Evolutionary conservation across 2,888 invertebrate species (phyloP).

Genomic region (Leucoptera coffeella): DNA sequence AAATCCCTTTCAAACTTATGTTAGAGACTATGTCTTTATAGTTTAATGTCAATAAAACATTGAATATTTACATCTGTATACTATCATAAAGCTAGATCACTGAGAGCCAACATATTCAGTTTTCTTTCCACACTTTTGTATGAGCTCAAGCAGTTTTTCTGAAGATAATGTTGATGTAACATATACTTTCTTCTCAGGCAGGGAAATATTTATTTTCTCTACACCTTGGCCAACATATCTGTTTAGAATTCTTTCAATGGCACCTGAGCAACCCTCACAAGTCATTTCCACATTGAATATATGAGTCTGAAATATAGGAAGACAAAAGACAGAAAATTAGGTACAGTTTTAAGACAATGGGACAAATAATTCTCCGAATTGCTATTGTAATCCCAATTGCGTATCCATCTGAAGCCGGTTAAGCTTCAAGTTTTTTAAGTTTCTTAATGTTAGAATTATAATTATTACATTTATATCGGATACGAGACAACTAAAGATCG

Average conservation of each 20-base stretch:
- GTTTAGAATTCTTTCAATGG: constrained; percentile 78
- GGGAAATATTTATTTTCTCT: constrained; percentile 58
- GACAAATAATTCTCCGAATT: too few relatives aligned
- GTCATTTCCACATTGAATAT: constrained; percentile 90
- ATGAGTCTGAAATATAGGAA: constrained; percentile 48
- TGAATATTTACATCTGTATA: constrained; percentile 5
- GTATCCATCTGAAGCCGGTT: constrained; percentile 82
- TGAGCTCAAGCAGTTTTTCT: constrained; percentile 62
- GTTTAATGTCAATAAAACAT: not conserved
- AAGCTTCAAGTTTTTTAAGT: constrained; percentile 93
- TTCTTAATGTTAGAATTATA: too few relatives aligned
- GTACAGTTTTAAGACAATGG: too few relatives aligned
- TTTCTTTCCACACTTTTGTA: constrained; percentile 77
- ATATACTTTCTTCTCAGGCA: constrained; percentile 63
- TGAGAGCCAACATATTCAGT: constrained; percentile 53
- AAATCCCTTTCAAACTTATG: too few relatives aligned
- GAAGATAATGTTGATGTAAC: constrained; percentile 61
- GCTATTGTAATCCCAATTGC: constrained; percentile 74
- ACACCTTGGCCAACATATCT: constrained; percentile 74
- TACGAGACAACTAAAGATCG: too few relatives aligned
- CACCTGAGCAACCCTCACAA: constrained; percentile 87
- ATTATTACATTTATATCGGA: too few relatives aligned
- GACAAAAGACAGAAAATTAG: too few relatives aligned
- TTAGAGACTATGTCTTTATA: too few relatives aligned
- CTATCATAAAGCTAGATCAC: too few relatives aligned